These are phyloP conservation scores for Acheta domesticus DNA, from an alignment of 2,888 invertebrate genomes.

Conservation along the genomic window DNA sequence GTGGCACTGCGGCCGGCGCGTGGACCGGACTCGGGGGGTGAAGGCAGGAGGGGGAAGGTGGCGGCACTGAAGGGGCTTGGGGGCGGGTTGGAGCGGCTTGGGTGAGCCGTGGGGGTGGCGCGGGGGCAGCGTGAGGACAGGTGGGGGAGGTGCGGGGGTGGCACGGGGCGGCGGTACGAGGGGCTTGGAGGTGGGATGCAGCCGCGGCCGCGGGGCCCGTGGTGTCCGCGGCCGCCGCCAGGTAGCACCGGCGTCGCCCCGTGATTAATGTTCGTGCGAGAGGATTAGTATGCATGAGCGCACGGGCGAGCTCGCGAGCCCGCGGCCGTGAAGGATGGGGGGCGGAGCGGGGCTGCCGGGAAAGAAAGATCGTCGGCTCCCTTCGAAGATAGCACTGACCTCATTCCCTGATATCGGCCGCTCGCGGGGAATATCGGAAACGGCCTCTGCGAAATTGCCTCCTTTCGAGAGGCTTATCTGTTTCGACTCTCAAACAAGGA, in stretches of 20 bases:
- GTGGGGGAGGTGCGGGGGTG: too few species aligned
- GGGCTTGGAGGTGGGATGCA: too few species aligned
- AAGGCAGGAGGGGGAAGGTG: too few species aligned
- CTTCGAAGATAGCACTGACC: neutral
- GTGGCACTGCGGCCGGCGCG: too few species aligned
- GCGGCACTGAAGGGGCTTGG: too few species aligned
- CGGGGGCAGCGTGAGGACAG: too few species aligned
- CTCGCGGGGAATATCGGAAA: neutral
- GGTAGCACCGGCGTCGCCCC: neutral
- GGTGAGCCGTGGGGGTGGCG: too few species aligned
- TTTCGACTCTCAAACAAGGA: neutral
- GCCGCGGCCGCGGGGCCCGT: neutral
- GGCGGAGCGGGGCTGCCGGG: neutral
- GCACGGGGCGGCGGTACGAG: too few species aligned
- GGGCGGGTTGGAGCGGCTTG: too few species aligned
- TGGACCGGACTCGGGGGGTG: too few species aligned
- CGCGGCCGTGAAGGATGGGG: neutral
- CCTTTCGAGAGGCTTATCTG: neutral
- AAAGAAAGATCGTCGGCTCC: neutral
- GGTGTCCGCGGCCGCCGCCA: neutral
- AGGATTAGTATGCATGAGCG: conserved; percentile 18
- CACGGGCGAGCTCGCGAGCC: neutral
- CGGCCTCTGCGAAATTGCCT: neutral
- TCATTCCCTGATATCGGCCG: neutral
- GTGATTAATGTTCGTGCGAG: neutral